Evolutionary conservation across 92 coral and sea anemone species (phyloP).

Genomic region (Heteractis magnifica): DNA sequence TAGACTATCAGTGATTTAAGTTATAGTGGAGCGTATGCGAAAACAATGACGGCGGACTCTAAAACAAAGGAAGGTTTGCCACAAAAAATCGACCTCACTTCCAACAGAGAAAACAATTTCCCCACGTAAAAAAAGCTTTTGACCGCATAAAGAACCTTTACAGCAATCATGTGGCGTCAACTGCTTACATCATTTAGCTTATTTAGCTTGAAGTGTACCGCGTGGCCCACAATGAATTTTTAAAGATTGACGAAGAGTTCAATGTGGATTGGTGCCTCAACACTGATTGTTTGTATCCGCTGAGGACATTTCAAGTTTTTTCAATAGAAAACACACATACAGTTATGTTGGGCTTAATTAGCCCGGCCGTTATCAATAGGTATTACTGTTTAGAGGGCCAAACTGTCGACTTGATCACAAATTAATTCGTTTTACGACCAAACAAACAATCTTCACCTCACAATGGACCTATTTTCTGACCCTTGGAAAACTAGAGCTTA

Average conservation of each 20-base stretch:
- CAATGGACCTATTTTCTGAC: conserved; percentile 17
- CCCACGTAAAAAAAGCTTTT: conserved; percentile 47
- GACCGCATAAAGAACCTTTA: conserved; percentile 52
- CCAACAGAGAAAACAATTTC: conserved; percentile 59
- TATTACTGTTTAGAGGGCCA: conserved; percentile 61
- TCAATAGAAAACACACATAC: conserved; percentile 63
- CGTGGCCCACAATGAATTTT: conserved; percentile 70
- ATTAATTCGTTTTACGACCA: conserved; percentile 79
- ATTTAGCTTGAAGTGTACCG: conserved; percentile 68
- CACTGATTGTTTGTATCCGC: conserved; percentile 78
- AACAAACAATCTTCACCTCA: conserved; percentile 56
- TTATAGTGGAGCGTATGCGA: conserved; percentile 8
- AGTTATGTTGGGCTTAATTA: conserved; percentile 71
- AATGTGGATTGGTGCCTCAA: conserved; percentile 66
- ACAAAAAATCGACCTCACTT: conserved; percentile 26
- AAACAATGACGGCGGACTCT: conserved; percentile 5
- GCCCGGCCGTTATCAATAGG: conserved; percentile 71
- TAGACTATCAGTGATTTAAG: conserved; percentile 19
- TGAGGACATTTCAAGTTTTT: conserved; percentile 60
- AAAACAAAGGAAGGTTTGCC: conserved; percentile 42
- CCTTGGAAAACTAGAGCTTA: conserved; percentile 15
- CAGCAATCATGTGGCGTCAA: conserved; percentile 52
- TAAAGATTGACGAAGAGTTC: conserved; percentile 63
- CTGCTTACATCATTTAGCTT: conserved; percentile 49
- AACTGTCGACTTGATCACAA: conserved; percentile 68